phyloP scores from a whole-genome alignment of 2,888 invertebrate species.

The Cryptocheilus praepositus region DNA sequence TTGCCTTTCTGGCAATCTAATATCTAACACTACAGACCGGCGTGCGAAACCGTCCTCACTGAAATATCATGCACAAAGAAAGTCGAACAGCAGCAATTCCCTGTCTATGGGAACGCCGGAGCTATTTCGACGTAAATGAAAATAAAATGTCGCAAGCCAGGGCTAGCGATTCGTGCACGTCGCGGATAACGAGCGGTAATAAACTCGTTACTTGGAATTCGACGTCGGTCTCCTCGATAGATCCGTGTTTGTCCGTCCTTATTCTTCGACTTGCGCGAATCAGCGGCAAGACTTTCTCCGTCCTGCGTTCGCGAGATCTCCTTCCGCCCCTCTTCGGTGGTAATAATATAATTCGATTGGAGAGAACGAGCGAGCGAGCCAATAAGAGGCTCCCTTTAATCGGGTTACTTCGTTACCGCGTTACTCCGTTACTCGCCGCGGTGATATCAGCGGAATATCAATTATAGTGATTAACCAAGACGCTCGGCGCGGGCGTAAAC shows the following conservation, averaged over 20 bases:
- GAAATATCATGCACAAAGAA: no score
- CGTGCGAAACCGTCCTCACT: no score
- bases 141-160: no score
- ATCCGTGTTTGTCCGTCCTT: slow-evolving; percentile 15
- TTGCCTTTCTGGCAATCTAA: no score
- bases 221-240: slow-evolving; percentile 12
- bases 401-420: slow-evolving; percentile 70
- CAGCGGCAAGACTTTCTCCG: slow-evolving; percentile 9
- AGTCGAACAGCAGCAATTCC: no score
- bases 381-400: slow-evolving; percentile 72
- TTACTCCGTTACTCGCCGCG: slow-evolving; percentile 70
- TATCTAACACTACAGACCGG: no score
- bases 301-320: slow-evolving; percentile 19
- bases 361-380: slow-evolving; percentile 63
- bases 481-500: slow-evolving; percentile 61
- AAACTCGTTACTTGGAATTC: slow-evolving; percentile 11
- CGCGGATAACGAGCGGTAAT: slow-evolving; percentile 8
- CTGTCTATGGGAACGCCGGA: no score
- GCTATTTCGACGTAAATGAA: no score
- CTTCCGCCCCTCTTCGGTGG: slow-evolving; percentile 35
- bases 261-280: slow-evolving; percentile 18
- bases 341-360: slow-evolving; percentile 73
- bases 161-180: neutral
- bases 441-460: slow-evolving; percentile 75
- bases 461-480: slow-evolving; percentile 75